Percentiles rank a stretch among this genome's conserved stretches.
Evolutionary conservation across 2,888 invertebrate genomes (phyloP).

Genomic region (Cistogaster globosa): DNA sequence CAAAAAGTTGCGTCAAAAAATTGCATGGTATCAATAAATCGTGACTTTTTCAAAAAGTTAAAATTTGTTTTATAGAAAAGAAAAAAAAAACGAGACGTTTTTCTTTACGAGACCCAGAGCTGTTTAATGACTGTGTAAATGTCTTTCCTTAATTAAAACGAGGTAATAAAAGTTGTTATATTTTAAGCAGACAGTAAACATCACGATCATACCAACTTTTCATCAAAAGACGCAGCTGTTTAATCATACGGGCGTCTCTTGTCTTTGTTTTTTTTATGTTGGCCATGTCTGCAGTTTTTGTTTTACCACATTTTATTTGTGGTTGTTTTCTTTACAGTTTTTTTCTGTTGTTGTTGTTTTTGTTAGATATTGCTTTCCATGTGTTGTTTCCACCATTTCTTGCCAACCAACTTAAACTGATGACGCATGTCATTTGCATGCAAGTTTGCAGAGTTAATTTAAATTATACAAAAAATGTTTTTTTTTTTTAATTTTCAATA

Average conservation of each 20-base stretch:
- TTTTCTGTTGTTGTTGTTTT: background rate
- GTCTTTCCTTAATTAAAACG: background rate
- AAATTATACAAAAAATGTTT: constrained; percentile 24
- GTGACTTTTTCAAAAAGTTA: too few relatives aligned
- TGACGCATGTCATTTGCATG: constrained; percentile 60
- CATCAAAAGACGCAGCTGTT: constrained; percentile 54
- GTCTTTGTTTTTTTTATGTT: background rate
- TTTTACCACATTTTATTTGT: background rate
- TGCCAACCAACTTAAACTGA: constrained; percentile 22
- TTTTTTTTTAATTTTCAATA: background rate
- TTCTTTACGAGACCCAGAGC: too few relatives aligned
- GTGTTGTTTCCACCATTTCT: constrained; percentile 26
- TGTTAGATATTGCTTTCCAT: background rate
- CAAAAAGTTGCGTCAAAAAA: too few relatives aligned
- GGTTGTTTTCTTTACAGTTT: too few relatives aligned
- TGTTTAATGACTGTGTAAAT: constrained; percentile 17
- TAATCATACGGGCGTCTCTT: constrained; percentile 42
- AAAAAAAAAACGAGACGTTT: too few relatives aligned
- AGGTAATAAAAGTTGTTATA: constrained; percentile 15
- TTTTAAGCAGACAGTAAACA: constrained; percentile 2
- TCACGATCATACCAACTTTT: constrained; percentile 10
- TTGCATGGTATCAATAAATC: too few relatives aligned
- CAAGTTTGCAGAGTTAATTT: background rate
- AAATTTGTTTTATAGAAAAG: too few relatives aligned
- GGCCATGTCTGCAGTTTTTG: constrained; percentile 11